Percentiles rank a stretch among this genome's conserved stretches.
These are phyloP conservation scores for Arrhopalites spinosus DNA, from an alignment of 2,888 invertebrate genomes.

Conservation along the genomic window DNA sequence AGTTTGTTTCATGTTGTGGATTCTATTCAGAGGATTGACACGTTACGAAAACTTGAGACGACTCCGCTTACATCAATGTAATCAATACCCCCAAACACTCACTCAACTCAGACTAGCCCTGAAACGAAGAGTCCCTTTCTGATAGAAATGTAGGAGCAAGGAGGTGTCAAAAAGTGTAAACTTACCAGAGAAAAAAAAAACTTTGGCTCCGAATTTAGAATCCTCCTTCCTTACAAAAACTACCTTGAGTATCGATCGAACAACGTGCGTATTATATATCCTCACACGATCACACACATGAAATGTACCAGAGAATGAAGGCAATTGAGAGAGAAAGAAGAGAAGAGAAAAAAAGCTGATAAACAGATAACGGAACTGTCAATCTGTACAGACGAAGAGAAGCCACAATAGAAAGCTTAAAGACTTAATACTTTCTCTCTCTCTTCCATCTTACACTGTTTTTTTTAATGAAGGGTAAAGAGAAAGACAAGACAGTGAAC, in stretches of 20 bases:
- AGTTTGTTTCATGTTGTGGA: no score
- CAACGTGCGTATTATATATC: background rate
- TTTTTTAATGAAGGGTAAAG: no score
- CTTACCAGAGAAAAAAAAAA: no score
- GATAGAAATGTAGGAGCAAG: no score
- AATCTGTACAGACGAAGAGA: background rate
- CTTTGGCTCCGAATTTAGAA: background rate
- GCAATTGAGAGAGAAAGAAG: background rate
- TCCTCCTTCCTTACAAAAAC: background rate
- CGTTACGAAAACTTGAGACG: no score
- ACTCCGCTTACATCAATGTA: no score
- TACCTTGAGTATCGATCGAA: background rate
- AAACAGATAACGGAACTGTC: slow-evolving; percentile 1
- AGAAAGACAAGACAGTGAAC: no score
- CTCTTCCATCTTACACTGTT: background rate
- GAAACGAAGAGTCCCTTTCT: background rate
- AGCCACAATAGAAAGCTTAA: slow-evolving; percentile 1
- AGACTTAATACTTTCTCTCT: background rate
- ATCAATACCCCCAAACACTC: no score
- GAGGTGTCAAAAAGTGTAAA: no score
- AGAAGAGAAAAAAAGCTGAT: slow-evolving; percentile 5
- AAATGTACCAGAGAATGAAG: background rate
- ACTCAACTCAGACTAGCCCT: background rate
- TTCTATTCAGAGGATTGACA: no score
- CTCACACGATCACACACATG: background rate